These are phyloP conservation scores for Tipula helvola DNA, from an alignment of 2,888 invertebrate species.

Conservation along the genomic window DNA sequence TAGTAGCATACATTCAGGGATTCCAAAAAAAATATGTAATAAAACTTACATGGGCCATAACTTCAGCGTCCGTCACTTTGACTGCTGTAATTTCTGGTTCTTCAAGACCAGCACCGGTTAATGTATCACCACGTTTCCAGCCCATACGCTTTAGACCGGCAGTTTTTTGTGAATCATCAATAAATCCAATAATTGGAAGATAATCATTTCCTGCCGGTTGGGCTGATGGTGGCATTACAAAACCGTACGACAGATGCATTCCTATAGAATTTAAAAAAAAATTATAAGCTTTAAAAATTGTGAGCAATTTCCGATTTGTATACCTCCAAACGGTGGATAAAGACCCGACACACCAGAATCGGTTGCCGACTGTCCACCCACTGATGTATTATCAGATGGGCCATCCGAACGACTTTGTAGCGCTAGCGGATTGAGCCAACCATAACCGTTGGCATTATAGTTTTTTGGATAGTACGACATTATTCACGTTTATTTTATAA, in stretches of 20 bases:
- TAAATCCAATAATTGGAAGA: conserved; percentile 10
- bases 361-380: background rate
- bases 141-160: background rate
- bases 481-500: background rate
- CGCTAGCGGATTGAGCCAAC: conserved; percentile 30
- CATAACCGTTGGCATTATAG: conserved; percentile 31
- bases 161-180: conserved; percentile 6
- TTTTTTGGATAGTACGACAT: conserved; percentile 29
- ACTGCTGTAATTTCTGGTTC: background rate
- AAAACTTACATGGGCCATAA: conserved; percentile 1
- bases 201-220: background rate
- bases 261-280: background rate
- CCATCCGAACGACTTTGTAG: conserved; percentile 16
- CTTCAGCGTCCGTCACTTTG: conserved; percentile 7
- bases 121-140: background rate
- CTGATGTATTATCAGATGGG: background rate
- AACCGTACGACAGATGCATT: conserved; percentile 7
- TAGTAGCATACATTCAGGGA: background rate
- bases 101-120: conserved; percentile 7
- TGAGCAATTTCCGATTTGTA: background rate
- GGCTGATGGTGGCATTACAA: background rate
- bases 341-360: background rate
- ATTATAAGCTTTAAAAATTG: background rate
- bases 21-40: background rate
- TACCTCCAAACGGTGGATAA: background rate